A percentile compares a stretch with the other conserved stretches of the same genome.
Evolutionary conservation across 2,113 vertebrate species (phyloP).

Genomic region (Microcebus jonahi): DNA sequence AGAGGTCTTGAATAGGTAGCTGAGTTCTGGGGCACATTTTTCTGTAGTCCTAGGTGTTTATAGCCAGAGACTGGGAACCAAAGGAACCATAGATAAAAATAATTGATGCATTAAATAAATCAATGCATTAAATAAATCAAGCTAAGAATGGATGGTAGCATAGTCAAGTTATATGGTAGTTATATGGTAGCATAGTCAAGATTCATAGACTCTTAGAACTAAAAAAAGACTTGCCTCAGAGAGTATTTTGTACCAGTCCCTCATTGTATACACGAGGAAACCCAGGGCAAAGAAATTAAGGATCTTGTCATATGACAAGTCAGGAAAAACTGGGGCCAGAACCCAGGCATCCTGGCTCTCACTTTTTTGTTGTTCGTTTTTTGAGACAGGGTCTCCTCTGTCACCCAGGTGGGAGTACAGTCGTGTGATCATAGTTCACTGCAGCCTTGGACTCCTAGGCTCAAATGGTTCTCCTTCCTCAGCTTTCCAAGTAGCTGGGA

Average conservation of each 20-base stretch:
- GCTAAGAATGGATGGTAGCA: not conserved
- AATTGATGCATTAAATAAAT: not conserved
- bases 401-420: not conserved
- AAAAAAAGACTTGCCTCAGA: not conserved
- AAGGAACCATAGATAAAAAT: not conserved
- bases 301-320: not conserved
- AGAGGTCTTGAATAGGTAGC: not conserved
- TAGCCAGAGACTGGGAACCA: not conserved
- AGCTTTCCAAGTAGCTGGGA: not conserved
- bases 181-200: not conserved
- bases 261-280: conserved; percentile 21
- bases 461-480: not conserved
- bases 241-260: not conserved
- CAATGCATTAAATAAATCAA: not conserved
- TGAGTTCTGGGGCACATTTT: not conserved
- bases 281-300: not conserved
- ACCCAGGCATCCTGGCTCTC: not conserved
- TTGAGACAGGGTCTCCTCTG: not conserved
- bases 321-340: not conserved
- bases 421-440: not conserved
- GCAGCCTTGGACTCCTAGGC: not conserved
- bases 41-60: not conserved
- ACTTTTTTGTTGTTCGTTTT: not conserved
- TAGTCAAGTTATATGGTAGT: not conserved
- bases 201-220: not conserved